Evolutionary conservation across 2,888 invertebrate species (phyloP).

Genomic region (Ashinkailepas kermadecensis): DNA sequence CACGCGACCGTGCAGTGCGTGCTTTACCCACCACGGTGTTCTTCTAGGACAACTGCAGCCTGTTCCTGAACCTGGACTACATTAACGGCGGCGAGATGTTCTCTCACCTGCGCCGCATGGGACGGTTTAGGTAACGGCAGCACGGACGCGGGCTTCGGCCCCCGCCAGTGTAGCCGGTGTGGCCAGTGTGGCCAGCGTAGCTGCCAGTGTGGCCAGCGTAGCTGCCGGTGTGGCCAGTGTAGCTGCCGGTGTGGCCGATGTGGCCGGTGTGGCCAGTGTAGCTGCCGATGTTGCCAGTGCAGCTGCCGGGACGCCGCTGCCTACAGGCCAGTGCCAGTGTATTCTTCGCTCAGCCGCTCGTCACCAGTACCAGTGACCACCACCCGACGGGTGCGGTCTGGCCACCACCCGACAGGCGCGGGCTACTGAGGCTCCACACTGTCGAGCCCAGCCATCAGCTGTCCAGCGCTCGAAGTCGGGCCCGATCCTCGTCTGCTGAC

Average conservation of each 20-base stretch:
- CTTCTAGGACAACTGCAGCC: slow-evolving; percentile 85
- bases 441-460: too few relatives aligned
- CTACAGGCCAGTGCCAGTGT: not conserved
- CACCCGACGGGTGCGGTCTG: too few relatives aligned
- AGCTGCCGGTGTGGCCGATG: not conserved
- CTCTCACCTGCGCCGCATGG: slow-evolving; percentile 95
- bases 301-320: not conserved
- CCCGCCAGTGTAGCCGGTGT: not conserved
- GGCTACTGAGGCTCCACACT: too few relatives aligned
- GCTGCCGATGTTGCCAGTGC: not conserved
- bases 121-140: slow-evolving; percentile 61
- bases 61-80: slow-evolving; percentile 99
- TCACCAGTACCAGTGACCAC: too few relatives aligned
- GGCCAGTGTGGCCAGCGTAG: not conserved
- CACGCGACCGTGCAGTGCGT: not conserved
- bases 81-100: slow-evolving; percentile 99
- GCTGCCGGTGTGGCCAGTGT: not conserved
- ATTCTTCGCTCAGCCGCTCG: not conserved
- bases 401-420: too few relatives aligned
- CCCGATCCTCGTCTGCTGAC: too few relatives aligned
- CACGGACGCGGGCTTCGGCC: not conserved
- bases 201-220: not conserved
- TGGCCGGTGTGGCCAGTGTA: not conserved
- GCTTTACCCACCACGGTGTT: slow-evolving; percentile 25
- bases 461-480: too few relatives aligned